phyloP scores from a whole-genome alignment of 1,140 invertebrate genomes.

The Drosophila pseudoananassae region DNA sequence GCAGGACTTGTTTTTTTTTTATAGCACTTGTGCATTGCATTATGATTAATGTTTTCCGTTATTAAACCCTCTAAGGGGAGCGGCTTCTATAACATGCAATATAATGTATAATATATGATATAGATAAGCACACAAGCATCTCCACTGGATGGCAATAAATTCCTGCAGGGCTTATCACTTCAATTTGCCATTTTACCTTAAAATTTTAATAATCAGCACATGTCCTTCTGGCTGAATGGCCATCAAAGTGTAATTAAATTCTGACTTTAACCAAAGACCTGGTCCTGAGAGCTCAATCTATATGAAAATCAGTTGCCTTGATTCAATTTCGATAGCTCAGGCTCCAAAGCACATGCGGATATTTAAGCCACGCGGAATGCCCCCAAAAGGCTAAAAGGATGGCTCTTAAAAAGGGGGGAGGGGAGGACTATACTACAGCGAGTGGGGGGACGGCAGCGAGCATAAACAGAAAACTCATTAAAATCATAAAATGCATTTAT shows the following conservation, averaged over 20 bases:
- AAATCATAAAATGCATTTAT: conserved; percentile 83
- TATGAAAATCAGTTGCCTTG: conserved; percentile 32
- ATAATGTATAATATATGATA: neutral
- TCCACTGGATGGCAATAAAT: conserved; percentile 5
- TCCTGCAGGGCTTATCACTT: conserved; percentile 2
- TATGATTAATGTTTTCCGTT: conserved; percentile 49
- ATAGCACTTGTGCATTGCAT: conserved; percentile 59
- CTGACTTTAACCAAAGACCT: conserved; percentile 5
- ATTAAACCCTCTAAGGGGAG: neutral
- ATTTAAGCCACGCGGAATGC: conserved; percentile 27
- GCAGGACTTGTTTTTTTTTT: conserved; percentile 77
- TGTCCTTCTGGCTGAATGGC: conserved; percentile 8
- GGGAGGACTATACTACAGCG: neutral
- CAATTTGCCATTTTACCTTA: neutral
- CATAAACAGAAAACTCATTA: conserved; percentile 82
- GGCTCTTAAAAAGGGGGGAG: neutral
- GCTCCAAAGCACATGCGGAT: conserved; percentile 6
- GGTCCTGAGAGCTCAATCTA: conserved; percentile 16
- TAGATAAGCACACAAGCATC: neutral
- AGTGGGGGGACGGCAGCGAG: conserved; percentile 14
- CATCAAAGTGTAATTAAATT: conserved; percentile 43
- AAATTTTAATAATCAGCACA: conserved; percentile 7
- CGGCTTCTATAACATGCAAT: neutral
- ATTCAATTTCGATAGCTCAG: conserved; percentile 43
- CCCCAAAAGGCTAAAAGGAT: conserved; percentile 6